These are phyloP conservation scores for Phylloscopus collybita DNA, from an alignment of 2,797 vertebrate species.

Conservation along the genomic window DNA sequence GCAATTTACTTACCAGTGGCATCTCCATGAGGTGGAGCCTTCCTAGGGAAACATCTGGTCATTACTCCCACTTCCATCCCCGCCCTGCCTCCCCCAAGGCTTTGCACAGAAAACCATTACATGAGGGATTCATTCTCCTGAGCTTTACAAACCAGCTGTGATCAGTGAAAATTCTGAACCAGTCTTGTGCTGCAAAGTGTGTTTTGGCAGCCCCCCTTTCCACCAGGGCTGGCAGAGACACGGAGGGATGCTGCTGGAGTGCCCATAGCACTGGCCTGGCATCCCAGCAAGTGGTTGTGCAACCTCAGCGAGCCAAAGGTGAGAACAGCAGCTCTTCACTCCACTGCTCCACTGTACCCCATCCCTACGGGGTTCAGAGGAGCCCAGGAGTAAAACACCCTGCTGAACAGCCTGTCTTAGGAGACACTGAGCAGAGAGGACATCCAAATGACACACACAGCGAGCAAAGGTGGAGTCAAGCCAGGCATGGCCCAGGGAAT, in stretches of 20 bases:
- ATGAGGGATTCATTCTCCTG: constrained; percentile 16
- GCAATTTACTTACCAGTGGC: constrained; percentile 15
- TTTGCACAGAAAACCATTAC: constrained; percentile 14
- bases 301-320: background rate
- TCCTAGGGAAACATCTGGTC: constrained; percentile 18
- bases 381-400: background rate
- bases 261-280: background rate
- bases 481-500: background rate
- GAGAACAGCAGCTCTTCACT: background rate
- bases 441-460: accelerated
- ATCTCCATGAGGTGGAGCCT: background rate
- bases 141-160: background rate
- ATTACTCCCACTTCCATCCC: background rate
- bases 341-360: background rate
- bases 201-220: background rate
- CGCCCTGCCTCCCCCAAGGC: constrained; percentile 16
- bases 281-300: background rate
- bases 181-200: background rate
- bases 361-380: accelerated
- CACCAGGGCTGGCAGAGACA: background rate
- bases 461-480: background rate
- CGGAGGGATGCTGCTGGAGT: accelerated
- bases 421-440: background rate
- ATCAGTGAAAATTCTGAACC: constrained; percentile 18
- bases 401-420: background rate